phyloP scores from a whole-genome alignment of 2,888 invertebrate species.

The Tipula confusa region DNA sequence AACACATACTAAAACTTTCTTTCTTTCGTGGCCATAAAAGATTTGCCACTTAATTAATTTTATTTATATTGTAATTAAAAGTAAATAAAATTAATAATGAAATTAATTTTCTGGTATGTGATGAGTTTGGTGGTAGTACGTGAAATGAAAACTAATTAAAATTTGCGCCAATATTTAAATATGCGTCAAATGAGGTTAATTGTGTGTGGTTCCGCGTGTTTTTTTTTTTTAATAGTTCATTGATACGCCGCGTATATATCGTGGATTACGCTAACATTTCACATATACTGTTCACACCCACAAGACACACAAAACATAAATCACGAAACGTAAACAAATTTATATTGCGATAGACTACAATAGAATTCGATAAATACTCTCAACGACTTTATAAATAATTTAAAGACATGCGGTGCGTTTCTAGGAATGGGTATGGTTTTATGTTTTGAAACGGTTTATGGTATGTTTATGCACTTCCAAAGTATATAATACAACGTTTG shows the following conservation, averaged over 20 bases:
- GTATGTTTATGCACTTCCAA: neutral
- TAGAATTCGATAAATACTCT: neutral
- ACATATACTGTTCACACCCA: neutral
- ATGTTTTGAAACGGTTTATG: neutral
- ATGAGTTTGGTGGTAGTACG: neutral
- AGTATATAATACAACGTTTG: neutral
- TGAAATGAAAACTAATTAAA: neutral
- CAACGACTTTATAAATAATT: neutral
- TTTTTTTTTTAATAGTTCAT: neutral
- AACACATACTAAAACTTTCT: neutral
- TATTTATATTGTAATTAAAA: neutral
- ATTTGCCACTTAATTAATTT: neutral
- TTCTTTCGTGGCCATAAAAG: neutral
- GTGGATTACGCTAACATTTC: neutral
- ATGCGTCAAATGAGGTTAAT: neutral
- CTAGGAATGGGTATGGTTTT: neutral
- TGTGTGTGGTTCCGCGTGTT: neutral
- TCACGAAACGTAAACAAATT: neutral
- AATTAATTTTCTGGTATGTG: neutral
- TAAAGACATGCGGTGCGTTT: neutral
- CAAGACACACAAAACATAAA: neutral
- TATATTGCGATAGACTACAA: neutral
- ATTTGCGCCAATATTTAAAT: neutral
- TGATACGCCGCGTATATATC: neutral
- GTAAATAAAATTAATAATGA: neutral